Conservation (phyloP, 2,113 vertebrate species). For the Leptocoma aspasia region DNA sequence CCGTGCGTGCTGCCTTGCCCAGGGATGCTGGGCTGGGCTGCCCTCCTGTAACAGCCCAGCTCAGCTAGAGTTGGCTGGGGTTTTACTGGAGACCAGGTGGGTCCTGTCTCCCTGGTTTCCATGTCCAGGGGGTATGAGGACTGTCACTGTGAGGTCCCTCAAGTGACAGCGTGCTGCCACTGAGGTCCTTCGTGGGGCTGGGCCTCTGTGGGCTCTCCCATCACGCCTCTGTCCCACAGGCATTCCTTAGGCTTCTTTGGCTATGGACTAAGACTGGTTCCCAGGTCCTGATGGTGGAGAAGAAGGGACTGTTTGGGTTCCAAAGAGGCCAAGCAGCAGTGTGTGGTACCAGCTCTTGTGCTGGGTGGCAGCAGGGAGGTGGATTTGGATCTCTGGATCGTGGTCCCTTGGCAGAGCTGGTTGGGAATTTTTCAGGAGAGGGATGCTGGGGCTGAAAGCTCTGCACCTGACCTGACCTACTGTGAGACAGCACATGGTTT, state of each 20-base stretch:
- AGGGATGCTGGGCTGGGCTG: not conserved
- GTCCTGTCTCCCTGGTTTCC: not conserved
- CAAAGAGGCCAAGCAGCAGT: not conserved
- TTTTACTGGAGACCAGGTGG: not conserved
- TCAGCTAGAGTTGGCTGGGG: not conserved
- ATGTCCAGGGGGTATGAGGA: accelerated
- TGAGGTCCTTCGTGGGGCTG: accelerated
- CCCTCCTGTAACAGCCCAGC: accelerated
- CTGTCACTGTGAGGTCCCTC: accelerated
- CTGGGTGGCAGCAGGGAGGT: accelerated
- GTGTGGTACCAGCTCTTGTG: accelerated
- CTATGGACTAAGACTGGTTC: not conserved
- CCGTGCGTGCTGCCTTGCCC: accelerated
- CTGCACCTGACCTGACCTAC: not conserved
- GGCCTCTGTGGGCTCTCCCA: not conserved
- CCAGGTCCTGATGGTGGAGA: not conserved
- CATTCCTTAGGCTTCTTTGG: not conserved
- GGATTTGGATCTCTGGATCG: not conserved
- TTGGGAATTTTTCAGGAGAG: not conserved
- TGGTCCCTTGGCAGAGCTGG: not conserved
- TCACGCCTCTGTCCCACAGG: accelerated
- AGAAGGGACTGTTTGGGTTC: not conserved
- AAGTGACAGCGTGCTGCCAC: accelerated
- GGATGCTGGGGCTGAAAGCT: not conserved
- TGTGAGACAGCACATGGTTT: not conserved